A percentile compares a stretch with the other conserved stretches of the same genome.
These are phyloP conservation scores for Scrobipalpa atriplicella DNA, from an alignment of 2,888 invertebrate species.

Conservation along the genomic window DNA sequence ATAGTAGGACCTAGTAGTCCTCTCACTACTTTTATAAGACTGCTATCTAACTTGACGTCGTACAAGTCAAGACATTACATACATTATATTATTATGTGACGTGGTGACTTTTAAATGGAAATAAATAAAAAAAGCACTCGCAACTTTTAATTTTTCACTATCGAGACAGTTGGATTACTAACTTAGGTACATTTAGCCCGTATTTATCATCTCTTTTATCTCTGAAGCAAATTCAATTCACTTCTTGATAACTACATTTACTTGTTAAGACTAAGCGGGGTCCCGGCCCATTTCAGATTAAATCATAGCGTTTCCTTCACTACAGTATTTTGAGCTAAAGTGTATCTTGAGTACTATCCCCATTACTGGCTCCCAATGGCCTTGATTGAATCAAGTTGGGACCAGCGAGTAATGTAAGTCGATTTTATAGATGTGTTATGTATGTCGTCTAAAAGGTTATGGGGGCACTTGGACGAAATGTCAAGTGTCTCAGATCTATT, in stretches of 20 bases:
- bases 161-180: neutral
- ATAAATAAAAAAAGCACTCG: slow-evolving; percentile 2
- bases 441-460: slow-evolving; percentile 55
- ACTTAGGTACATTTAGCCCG: neutral
- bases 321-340: neutral
- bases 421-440: slow-evolving; percentile 59
- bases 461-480: slow-evolving; percentile 20
- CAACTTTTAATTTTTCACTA: slow-evolving; percentile 5
- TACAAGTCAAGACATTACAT: too few relatives aligned
- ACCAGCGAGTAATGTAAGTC: slow-evolving; percentile 45
- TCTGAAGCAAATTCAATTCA: slow-evolving; percentile 11
- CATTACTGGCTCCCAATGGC: slow-evolving; percentile 39
- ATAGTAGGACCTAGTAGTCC: too few relatives aligned
- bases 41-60: too few relatives aligned
- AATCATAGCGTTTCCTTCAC: slow-evolving; percentile 2
- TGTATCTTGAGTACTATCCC: slow-evolving; percentile 5
- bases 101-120: neutral
- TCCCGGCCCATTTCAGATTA: slow-evolving; percentile 6
- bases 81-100: too few relatives aligned
- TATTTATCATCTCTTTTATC: slow-evolving; percentile 6
- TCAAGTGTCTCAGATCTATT: neutral
- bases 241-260: slow-evolving; percentile 5
- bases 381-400: slow-evolving; percentile 62
- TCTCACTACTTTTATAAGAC: too few relatives aligned
- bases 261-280: slow-evolving; percentile 11